Percentiles rank a stretch among this genome's conserved stretches.
Evolutionary conservation across 2,888 invertebrate species (phyloP).

Genomic region (Trissoscelio sp.): DNA sequence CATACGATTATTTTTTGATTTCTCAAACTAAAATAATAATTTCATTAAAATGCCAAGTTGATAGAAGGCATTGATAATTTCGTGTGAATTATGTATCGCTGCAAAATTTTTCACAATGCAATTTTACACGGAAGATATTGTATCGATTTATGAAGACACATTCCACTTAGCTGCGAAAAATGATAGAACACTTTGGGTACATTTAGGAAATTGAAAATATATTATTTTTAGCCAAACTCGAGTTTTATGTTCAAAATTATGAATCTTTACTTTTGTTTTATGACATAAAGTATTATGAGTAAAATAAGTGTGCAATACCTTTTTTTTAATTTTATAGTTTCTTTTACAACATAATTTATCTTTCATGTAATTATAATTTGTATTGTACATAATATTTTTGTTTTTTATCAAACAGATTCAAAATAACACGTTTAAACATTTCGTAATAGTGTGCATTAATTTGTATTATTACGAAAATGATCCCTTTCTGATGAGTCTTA

Average conservation of each 20-base stretch:
- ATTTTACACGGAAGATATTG: neutral
- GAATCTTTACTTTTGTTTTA: no score
- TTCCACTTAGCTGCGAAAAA: neutral
- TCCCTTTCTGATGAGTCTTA: slow-evolving; percentile 71
- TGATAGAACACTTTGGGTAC: neutral
- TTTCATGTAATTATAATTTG: slow-evolving; percentile 19
- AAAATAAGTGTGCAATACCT: no score
- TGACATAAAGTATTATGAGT: no score
- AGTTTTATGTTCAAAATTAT: no score
- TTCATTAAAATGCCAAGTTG: neutral
- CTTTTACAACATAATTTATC: neutral
- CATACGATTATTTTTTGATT: neutral
- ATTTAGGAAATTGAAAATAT: neutral
- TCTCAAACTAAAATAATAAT: neutral
- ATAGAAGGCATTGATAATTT: neutral
- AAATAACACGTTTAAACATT: slow-evolving; percentile 33
- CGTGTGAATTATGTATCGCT: neutral
- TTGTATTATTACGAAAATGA: slow-evolving; percentile 62
- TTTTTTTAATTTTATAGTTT: no score
- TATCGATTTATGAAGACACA: neutral
- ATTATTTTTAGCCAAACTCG: neutral
- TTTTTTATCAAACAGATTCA: neutral
- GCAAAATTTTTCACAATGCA: neutral
- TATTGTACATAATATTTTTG: slow-evolving; percentile 13
- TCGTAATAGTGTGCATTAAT: slow-evolving; percentile 51